Percentiles rank a stretch among this genome's conserved stretches.
Conservation (phyloP, 2,113 vertebrate species). For the Bos indicus region DNA sequence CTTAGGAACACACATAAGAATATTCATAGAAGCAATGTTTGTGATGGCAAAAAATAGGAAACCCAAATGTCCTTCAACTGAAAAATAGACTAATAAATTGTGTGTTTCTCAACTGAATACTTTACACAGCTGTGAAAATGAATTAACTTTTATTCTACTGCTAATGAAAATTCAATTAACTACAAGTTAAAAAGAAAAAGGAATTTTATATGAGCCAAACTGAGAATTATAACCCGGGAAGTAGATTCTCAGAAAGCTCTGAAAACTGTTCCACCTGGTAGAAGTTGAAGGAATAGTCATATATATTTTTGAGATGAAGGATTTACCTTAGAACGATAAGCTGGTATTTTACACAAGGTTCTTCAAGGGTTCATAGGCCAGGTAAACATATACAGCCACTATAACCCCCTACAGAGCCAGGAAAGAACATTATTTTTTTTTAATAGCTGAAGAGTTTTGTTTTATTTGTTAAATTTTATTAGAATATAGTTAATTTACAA, state of each 20-base stretch:
- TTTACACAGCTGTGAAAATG: background rate
- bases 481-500: background rate
- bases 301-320: background rate
- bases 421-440: too few relatives aligned
- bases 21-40: background rate
- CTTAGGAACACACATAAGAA: background rate
- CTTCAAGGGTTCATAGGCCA: background rate
- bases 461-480: too few relatives aligned
- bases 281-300: background rate
- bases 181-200: background rate
- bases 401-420: too few relatives aligned
- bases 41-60: background rate
- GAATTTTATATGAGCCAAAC: background rate
- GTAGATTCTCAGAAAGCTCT: background rate
- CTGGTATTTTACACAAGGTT: background rate
- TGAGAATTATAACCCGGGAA: background rate
- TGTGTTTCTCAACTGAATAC: background rate
- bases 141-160: background rate
- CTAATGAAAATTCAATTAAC: background rate
- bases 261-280: background rate
- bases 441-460: too few relatives aligned
- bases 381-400: background rate
- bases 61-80: background rate
- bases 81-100: background rate
- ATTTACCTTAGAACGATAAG: background rate